Conservation (phyloP, 2,888 invertebrate genomes). For the Macrostomum cliftonense region DNA sequence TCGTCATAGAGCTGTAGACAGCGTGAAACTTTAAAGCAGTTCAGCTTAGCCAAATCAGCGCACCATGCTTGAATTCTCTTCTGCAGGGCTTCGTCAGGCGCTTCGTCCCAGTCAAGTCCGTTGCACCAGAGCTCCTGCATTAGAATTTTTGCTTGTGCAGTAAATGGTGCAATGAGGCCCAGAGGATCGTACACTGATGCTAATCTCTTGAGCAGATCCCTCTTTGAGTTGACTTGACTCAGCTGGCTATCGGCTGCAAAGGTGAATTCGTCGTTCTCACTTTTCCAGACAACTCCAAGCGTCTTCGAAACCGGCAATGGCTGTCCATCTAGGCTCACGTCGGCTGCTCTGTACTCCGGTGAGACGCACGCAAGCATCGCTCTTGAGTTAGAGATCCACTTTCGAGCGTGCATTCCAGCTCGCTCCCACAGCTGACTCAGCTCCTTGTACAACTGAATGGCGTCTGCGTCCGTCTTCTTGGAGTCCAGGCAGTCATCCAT, state of each 20-base stretch:
- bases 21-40: background rate
- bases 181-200: background rate
- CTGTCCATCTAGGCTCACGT: constrained; percentile 1
- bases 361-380: background rate
- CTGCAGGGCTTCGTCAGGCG: background rate
- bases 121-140: constrained; percentile 1
- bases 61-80: background rate
- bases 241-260: too few species aligned
- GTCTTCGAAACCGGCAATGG: background rate
- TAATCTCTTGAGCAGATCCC: constrained; percentile 1
- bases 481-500: constrained; percentile 13
- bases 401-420: constrained; percentile 9
- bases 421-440: constrained; percentile 5
- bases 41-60: background rate
- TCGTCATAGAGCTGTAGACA: background rate
- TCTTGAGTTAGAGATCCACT: background rate
- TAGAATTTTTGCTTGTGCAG: background rate
- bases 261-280: background rate
- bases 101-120: background rate
- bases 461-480: constrained; percentile 3
- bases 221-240: background rate
- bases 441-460: constrained; percentile 9
- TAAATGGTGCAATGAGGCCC: background rate
- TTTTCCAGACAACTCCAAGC: too few species aligned
- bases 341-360: background rate